phyloP scores from a whole-genome alignment of 2,888 invertebrate genomes.

The Panopea generosa region DNA sequence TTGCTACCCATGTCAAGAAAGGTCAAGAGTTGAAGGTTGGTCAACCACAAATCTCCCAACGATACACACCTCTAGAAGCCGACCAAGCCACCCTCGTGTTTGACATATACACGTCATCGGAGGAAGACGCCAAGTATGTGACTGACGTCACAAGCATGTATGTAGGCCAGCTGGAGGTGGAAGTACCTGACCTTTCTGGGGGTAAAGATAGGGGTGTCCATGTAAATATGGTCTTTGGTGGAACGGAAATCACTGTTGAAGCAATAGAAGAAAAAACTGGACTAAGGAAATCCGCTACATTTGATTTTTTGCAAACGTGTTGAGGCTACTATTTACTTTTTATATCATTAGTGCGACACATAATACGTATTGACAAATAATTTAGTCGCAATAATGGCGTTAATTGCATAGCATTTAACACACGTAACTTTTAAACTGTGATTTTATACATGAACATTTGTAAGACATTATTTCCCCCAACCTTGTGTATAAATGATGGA shows the following conservation, averaged over 20 bases:
- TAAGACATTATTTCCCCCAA: too few species aligned
- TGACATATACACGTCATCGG: conserved; percentile 47
- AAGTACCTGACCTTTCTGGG: too few species aligned
- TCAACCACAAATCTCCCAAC: conserved; percentile 28
- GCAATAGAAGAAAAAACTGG: conserved; percentile 50
- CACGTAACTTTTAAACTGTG: too few species aligned
- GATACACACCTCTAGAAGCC: conserved; percentile 38
- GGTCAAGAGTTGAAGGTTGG: conserved; percentile 52
- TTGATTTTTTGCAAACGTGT: conserved; percentile 42
- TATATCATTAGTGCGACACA: too few species aligned
- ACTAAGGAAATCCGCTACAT: conserved; percentile 34
- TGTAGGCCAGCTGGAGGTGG: too few species aligned
- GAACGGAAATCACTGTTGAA: conserved; percentile 61
- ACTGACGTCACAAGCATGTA: background rate
- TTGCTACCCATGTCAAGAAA: conserved; percentile 54
- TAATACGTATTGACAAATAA: too few species aligned
- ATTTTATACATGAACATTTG: too few species aligned
- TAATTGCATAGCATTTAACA: too few species aligned
- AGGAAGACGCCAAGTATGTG: conserved; percentile 42
- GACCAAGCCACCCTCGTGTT: conserved; percentile 48
- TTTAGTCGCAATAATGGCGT: too few species aligned
- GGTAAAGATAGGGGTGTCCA: conserved; percentile 2
- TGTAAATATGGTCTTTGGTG: conserved; percentile 60
- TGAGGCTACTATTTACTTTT: too few species aligned
- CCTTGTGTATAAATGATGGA: too few species aligned